Evolutionary conservation across 1,140 invertebrate species (phyloP).

Genomic region (Saccostrea glomerata): DNA sequence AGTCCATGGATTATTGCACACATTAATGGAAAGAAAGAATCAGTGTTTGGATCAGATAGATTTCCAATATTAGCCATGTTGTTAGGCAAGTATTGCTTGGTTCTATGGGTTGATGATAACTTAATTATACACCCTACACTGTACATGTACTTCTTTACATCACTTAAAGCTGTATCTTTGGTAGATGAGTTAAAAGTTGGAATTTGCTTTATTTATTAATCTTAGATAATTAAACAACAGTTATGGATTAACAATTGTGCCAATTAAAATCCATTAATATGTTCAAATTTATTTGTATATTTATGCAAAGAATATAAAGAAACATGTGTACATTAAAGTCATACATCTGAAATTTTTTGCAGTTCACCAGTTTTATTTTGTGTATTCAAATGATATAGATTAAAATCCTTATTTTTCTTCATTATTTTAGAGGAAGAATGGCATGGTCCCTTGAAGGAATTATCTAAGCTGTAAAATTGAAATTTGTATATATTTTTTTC

Average conservation of each 20-base stretch:
- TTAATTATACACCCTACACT: neutral
- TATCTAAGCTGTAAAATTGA: neutral
- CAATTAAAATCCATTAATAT: too few relatives aligned
- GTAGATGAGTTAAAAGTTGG: too few relatives aligned
- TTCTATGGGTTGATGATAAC: too few relatives aligned
- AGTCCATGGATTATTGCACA: slow-evolving; percentile 78
- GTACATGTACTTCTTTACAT: too few relatives aligned
- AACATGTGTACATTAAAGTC: neutral
- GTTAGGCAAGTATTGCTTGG: slow-evolving; percentile 66
- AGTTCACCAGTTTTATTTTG: neutral
- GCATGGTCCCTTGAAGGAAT: slow-evolving; percentile 34
- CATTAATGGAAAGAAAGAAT: slow-evolving; percentile 69
- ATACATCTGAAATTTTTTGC: neutral
- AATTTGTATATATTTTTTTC: neutral
- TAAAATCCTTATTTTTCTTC: too few relatives aligned
- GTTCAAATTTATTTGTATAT: too few relatives aligned
- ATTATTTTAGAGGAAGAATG: slow-evolving; percentile 36
- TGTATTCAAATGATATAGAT: too few relatives aligned
- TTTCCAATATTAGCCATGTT: slow-evolving; percentile 76
- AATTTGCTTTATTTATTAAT: too few relatives aligned
- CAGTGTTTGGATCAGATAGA: slow-evolving; percentile 78
- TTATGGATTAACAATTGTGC: too few relatives aligned
- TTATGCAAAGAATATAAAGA: neutral
- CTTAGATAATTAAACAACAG: too few relatives aligned
- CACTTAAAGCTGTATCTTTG: too few relatives aligned